Conservation (phyloP, 2,888 invertebrate genomes). For the Hypomecis atomaria region DNA sequence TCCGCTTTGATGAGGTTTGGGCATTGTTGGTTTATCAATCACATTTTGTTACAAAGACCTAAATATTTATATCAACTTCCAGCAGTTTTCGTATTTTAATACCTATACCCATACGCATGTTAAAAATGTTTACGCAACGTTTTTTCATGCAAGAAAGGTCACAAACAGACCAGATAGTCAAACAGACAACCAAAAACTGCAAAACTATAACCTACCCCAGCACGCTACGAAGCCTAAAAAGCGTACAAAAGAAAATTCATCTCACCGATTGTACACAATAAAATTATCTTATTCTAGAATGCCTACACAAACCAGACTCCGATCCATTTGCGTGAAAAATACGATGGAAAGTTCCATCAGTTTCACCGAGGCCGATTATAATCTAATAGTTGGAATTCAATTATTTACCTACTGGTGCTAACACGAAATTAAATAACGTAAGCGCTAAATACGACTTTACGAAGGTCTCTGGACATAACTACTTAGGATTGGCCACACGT, state of each 20-base stretch:
- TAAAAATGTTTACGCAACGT: no score
- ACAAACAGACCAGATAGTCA: no score
- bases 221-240: neutral
- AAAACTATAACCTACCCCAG: no score
- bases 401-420: constrained; percentile 28
- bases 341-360: constrained; percentile 22
- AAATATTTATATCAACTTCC: no score
- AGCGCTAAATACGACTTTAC: constrained; percentile 18
- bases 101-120: no score
- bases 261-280: neutral
- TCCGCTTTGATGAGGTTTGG: no score
- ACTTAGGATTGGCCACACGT: constrained; percentile 6
- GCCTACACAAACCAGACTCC: neutral
- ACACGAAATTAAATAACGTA: constrained; percentile 37
- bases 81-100: no score
- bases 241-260: neutral
- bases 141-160: no score
- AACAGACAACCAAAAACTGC: no score
- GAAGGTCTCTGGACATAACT: constrained; percentile 4
- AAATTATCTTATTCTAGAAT: neutral
- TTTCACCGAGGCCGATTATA: constrained; percentile 13
- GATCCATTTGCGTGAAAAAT: constrained; percentile 7
- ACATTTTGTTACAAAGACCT: no score
- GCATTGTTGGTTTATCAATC: no score
- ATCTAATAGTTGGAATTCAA: constrained; percentile 27